These are phyloP conservation scores for Phocides pigmalion DNA, from an alignment of 1,140 invertebrate species.

Conservation along the genomic window DNA sequence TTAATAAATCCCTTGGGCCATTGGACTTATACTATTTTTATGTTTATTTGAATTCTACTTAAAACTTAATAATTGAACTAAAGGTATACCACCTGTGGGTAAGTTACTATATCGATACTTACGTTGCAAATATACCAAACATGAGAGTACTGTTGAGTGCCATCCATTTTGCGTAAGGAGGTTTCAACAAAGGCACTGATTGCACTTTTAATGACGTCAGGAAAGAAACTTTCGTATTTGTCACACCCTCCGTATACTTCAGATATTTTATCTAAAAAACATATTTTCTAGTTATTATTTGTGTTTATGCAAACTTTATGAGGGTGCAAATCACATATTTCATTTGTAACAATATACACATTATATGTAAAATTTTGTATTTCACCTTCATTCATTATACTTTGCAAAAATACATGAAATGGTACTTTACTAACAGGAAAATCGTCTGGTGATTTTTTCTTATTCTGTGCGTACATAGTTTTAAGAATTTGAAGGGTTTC, in stretches of 20 bases:
- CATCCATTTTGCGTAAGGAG: constrained; percentile 70
- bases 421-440: constrained; percentile 65
- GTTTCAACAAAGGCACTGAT: constrained; percentile 59
- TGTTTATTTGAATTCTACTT: no score
- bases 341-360: no score
- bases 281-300: no score
- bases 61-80: no score
- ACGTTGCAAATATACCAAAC: constrained; percentile 70
- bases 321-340: no score
- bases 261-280: constrained; percentile 62
- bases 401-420: no score
- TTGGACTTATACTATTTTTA: no score
- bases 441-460: constrained; percentile 65
- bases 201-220: constrained; percentile 58
- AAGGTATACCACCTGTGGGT: no score
- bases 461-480: constrained; percentile 86
- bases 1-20: no score
- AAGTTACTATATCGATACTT: constrained; percentile 55
- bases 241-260: constrained; percentile 35
- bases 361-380: no score
- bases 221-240: constrained; percentile 46
- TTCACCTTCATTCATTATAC: no score
- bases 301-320: no score
- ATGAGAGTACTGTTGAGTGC: constrained; percentile 62
- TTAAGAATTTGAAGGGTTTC: constrained; percentile 85